These are phyloP conservation scores for Turritopsis dohrnii DNA, from an alignment of 30 jellyfish, hydroid and myxozoan genomes.

Conservation along the genomic window DNA sequence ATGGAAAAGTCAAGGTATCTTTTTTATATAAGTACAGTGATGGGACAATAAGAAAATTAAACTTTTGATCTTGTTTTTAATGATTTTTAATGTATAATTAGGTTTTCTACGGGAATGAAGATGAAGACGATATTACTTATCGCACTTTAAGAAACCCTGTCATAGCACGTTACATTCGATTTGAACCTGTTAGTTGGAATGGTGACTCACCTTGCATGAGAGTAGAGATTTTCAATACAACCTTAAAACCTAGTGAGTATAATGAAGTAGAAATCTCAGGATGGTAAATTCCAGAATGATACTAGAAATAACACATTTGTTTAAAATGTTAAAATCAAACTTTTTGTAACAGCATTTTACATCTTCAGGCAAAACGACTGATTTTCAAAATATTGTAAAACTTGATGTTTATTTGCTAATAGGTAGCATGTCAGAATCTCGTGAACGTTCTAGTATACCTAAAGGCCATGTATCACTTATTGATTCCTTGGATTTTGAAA, in stretches of 20 bases:
- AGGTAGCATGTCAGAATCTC: conserved; percentile 10
- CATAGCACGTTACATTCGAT: conserved; percentile 60
- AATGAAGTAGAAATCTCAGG: not conserved
- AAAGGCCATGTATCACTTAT: conserved; percentile 47
- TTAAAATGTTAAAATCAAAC: not conserved
- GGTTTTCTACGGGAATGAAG: conserved; percentile 75
- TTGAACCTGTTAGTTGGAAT: conserved; percentile 76
- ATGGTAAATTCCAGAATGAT: no score
- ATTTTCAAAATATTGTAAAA: no score
- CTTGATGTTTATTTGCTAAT: not conserved
- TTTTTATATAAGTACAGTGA: no score
- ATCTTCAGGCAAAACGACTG: no score
- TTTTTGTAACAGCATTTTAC: no score
- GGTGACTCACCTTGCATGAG: conserved; percentile 79
- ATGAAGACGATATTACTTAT: conserved; percentile 75
- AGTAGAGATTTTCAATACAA: conserved; percentile 58
- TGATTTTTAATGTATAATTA: not conserved
- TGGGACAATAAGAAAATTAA: no score
- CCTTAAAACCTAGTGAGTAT: not conserved
- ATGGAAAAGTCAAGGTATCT: conserved; percentile 80
- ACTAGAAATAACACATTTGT: not conserved
- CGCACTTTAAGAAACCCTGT: conserved; percentile 60
- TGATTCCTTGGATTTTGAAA: conserved; percentile 75
- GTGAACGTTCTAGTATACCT: conserved; percentile 79
- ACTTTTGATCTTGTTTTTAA: no score